Percentiles rank a stretch among this genome's conserved stretches.
Evolutionary conservation across 2,888 invertebrate genomes (phyloP).

Genomic region (Synergus laeviventris): DNA sequence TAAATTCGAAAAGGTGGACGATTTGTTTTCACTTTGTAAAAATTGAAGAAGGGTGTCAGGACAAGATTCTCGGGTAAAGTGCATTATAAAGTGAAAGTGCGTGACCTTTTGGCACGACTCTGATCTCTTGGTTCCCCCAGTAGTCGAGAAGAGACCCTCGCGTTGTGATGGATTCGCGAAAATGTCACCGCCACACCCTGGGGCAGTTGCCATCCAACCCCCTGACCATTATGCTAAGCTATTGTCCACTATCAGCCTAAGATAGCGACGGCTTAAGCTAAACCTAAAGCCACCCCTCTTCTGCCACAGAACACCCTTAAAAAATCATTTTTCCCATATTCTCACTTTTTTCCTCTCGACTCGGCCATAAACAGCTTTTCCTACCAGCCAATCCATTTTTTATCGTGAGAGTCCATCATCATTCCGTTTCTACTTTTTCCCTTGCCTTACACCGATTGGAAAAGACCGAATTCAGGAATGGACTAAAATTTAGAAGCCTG

Average conservation of each 20-base stretch:
- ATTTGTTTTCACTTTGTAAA: constrained; percentile 24
- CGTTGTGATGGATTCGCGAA: constrained; percentile 73
- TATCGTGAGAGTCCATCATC: not conserved
- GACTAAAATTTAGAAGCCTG: too few relatives aligned
- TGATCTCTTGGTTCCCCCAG: constrained; percentile 55
- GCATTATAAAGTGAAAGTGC: constrained; percentile 70
- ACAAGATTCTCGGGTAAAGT: constrained; percentile 54
- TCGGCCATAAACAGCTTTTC: not conserved
- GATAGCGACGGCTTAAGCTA: constrained; percentile 67
- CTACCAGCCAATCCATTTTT: not conserved
- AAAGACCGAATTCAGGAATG: too few relatives aligned
- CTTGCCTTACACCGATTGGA: not conserved
- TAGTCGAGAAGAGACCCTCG: constrained; percentile 49
- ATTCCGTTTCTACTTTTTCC: not conserved
- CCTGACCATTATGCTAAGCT: constrained; percentile 74
- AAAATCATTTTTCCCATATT: constrained; percentile 69
- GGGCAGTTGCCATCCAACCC: constrained; percentile 66
- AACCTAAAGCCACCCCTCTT: constrained; percentile 54
- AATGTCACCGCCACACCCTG: constrained; percentile 73
- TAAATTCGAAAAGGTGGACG: constrained; percentile 35
- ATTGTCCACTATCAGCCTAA: constrained; percentile 75
- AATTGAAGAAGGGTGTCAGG: constrained; percentile 40
- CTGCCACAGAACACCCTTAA: constrained; percentile 65
- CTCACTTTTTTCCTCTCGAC: constrained; percentile 15
- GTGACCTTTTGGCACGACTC: constrained; percentile 65